Evolutionary conservation across 1,140 invertebrate genomes (phyloP), one percentile per base, ranked within the genome.

Genomic region (Cryptotermes secundus): DNA sequence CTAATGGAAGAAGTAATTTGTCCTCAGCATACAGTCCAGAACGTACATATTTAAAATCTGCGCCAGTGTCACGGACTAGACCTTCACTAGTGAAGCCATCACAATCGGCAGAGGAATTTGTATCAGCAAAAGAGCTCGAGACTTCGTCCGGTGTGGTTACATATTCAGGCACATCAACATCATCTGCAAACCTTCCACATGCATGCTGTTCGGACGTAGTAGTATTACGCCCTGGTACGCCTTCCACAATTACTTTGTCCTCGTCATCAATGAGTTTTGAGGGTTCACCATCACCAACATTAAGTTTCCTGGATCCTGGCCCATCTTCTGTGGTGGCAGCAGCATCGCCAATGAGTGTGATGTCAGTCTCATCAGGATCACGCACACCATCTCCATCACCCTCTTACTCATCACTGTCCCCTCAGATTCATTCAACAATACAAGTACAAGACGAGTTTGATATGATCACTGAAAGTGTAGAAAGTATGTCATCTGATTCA

Each of bases 171-270:
- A 12, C 26, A 72, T 31, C 26, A 31, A 0, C n/a, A 31, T 72
- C 26, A 72, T 14, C 59, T 31, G 6, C 26, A 72, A 72, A 7
- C 6, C 0, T 31, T 72, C 26, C 26, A 31, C 26, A 26, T 72
- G 59, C n/a, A 31, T 24, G 22, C 7, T n/a, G 53, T 59, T 59
- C 53, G 26, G 53, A 22, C 26, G 22, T 59, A 24, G n/a, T n/a
- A n/a, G 26, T n/a, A 7, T 59, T n/a, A 24, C 59, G 26, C 59
- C 59, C 59, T 72, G 59, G 59, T 72, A 72, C 59, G 16, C 59
- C 59, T 72, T 72, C 59, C 26, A 72, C 59, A 31, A 72, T 72
- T 72, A 72, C 59, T 26, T 72, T 72, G 59, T 72, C 59, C n/a
- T 72, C 59, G 6, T 72, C 59, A 31, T 72, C 59, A 10, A 72